Evolutionary conservation across 1,140 invertebrate genomes (phyloP), one percentile per base, ranked within the genome.

Genomic region (Drosophila santomea): DNA sequence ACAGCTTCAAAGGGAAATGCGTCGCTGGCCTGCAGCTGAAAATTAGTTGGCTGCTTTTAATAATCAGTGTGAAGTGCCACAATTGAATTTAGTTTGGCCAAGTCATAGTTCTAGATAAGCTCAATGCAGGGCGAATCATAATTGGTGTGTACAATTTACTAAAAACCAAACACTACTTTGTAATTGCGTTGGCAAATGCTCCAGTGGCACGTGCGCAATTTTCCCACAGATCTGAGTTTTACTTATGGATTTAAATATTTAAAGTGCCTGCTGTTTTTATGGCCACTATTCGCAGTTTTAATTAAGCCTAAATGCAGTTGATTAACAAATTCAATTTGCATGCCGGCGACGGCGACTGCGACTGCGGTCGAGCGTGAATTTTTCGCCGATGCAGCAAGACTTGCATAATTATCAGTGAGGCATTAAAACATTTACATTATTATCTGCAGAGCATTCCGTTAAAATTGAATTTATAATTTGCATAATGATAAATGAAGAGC

Each of bases 281-380:
- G 14, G 32, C 32, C 20, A 35, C 25, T 55, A 71, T 57, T 11
- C 56, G 52, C 41, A 17, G 60, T 80, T 84, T 74, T 73, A 83
- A 84, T 83, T 84, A 76, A 79, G 54, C 76, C 66, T 61, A 84
- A 80, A 80, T 74, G 35, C 76, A 83, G 66, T 89, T 88, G 84
- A 89, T 88, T 89, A 88, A 89, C 80, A 71, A 77, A 74, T 83
- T 68, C 79, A 79, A 88, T 86, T 86, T 86, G 51, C 64, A 52
- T 35, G 25, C 6, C 38, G 45, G 45, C 20, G 20, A 20, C 20
- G 20, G 20, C 36, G 23, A n/a, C 41, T 7, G 35, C 38, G 47
- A 10, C 73, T 76, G 41, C 36, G 41, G 55, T 66, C 17, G 15
- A 38, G 38, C 23, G 57, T 36, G 44, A 35, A 69, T 64, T 69